Percentiles rank a stretch among this genome's conserved stretches.
Evolutionary conservation across 1,140 invertebrate species (phyloP).

Genomic region (Calephelis virginiensis): DNA sequence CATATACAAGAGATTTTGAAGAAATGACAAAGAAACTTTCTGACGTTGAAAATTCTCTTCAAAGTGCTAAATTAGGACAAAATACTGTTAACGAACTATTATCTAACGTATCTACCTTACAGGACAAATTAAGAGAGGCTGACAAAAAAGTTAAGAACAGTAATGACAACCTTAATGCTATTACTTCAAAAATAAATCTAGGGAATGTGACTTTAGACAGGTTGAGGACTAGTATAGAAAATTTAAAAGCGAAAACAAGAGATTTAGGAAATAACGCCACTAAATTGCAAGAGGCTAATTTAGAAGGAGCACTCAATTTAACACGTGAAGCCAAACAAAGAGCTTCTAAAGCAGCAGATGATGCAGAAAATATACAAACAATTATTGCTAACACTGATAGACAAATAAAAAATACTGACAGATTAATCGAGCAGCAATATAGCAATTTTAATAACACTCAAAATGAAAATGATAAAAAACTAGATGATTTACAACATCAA

Average conservation of each 20-base stretch:
- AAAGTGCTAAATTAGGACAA: conserved; percentile 86
- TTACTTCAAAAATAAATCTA: conserved; percentile 87
- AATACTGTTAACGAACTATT: conserved; percentile 84
- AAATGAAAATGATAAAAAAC: conserved; percentile 83
- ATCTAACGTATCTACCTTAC: conserved; percentile 66
- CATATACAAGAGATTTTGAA: conserved; percentile 95
- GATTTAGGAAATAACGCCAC: conserved; percentile 92
- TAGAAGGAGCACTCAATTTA: conserved; percentile 95
- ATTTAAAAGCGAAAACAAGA: conserved; percentile 85
- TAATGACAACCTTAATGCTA: conserved; percentile 84
- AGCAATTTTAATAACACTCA: conserved; percentile 85
- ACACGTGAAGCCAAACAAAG: conserved; percentile 88
- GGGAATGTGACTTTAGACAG: conserved; percentile 87
- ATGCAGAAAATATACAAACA: conserved; percentile 80
- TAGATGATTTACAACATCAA: conserved; percentile 80
- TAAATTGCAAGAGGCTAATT: conserved; percentile 94
- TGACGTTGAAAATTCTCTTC: conserved; percentile 87
- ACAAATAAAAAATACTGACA: conserved; percentile 90
- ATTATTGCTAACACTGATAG: conserved; percentile 87
- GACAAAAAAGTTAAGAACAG: conserved; percentile 73
- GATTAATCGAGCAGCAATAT: conserved; percentile 85
- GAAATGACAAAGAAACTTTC: conserved; percentile 91
- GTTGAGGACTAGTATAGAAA: conserved; percentile 85
- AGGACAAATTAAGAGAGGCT: conserved; percentile 70
- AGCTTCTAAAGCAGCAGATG: conserved; percentile 84